Base-by-base conservation (phyloP, 2,888 invertebrate species). In the Macropis europaea region DNA sequence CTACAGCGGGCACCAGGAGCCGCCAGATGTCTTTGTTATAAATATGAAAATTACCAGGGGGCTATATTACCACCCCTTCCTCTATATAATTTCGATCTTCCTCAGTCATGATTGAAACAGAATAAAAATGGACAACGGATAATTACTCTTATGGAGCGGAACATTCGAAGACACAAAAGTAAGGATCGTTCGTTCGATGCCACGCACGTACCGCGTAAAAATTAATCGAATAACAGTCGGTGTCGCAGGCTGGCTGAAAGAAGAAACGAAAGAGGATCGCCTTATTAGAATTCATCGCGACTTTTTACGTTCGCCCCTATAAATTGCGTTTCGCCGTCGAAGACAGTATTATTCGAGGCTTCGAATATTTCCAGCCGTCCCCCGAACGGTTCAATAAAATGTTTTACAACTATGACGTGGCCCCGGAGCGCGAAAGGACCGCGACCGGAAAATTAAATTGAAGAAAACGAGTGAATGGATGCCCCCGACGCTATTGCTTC, bases 331-430 rank as follows among this genome's bases (percentile, higher is more conserved):
- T 53, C 52, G 34, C 26, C 34, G 15, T 28, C 36, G 34, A 30
- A 54, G 36, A 47, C 53, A 52, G 57, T 64, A 53, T 71, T 56
- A 61, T 56, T 47, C 61, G 66, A 38, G 26, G 45, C 61, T 73
- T 60, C 22, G 43, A 72, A 61, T 72, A 57, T 57, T 71, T 42
- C 47, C 40, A 62, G 24, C 13, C 15, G 15, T 40, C 43, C 22
- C 22, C 56, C 52, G 32, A 52, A 36, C 53, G 30, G 54, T 45
- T 63, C 73, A 47, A 73, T 73, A 74, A 74, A 74, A 74, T 73
- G 73, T 72, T 73, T 73, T 73, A 74, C 68, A 74, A 68, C 62
- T 63, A 63, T 48, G 43, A 59, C 70, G 67, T 62, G 72, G n/a
- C 52, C 57, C 59, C 52, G 43, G 19, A 9, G 28, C 24, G 28